A percentile compares a stretch with the other conserved stretches of the same genome.
Conservation (phyloP, 2,888 invertebrate species). For the Tryphoninae sp. region DNA sequence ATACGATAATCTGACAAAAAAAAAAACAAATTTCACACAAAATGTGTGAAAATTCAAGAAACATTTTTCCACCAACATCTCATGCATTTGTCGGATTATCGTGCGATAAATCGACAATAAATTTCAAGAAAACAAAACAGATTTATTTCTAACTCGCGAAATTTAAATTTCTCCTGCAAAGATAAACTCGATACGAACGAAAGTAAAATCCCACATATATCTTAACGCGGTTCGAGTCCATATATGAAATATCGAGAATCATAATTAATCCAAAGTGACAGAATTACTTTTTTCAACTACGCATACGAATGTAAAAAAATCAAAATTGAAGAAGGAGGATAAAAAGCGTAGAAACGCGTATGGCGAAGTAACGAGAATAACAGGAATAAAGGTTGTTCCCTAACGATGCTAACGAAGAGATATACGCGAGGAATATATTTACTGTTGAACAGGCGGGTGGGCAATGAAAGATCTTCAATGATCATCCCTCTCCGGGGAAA, state of each 20-base stretch:
- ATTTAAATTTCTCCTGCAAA: not conserved
- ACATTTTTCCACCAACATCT: no score
- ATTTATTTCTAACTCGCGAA: not conserved
- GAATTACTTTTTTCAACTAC: not conserved
- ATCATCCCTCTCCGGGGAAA: constrained; percentile 40
- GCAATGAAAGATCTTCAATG: constrained; percentile 58
- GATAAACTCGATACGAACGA: no score
- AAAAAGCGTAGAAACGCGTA: not conserved
- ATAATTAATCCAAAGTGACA: constrained; percentile 5
- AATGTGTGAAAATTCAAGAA: not conserved
- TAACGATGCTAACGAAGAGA: constrained; percentile 68
- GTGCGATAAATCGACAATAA: not conserved
- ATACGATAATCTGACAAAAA: not conserved
- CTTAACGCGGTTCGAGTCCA: not conserved
- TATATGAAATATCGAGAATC: constrained; percentile 22
- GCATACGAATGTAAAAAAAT: not conserved
- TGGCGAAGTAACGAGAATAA: constrained; percentile 34
- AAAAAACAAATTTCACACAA: constrained; percentile 8
- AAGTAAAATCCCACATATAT: not conserved
- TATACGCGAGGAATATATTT: constrained; percentile 60
- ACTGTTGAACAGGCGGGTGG: constrained; percentile 48
- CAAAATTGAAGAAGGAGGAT: not conserved
- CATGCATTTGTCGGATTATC: no score
- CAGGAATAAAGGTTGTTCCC: constrained; percentile 57
- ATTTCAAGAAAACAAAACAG: not conserved